These are phyloP conservation scores for Ramphastos sulfuratus DNA, from an alignment of 2,113 vertebrate species.

Conservation along the genomic window DNA sequence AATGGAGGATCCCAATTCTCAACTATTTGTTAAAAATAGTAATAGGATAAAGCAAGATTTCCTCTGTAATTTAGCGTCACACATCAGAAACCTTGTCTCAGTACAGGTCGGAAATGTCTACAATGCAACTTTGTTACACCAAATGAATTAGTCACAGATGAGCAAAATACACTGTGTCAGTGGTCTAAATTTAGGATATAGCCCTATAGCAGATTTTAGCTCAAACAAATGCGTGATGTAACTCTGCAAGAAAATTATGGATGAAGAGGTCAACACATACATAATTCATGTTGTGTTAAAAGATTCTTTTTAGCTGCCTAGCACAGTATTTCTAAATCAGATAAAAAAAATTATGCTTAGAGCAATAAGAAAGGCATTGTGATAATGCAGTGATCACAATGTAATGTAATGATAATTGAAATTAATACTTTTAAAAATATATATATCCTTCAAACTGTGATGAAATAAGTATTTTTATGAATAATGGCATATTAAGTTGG, in stretches of 20 bases:
- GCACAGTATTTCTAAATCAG: background rate
- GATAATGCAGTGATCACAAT: too few species aligned
- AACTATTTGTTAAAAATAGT: background rate
- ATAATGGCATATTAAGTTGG: background rate
- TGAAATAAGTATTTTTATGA: background rate
- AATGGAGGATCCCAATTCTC: background rate
- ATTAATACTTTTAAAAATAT: background rate
- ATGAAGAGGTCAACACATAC: background rate
- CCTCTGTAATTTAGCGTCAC: background rate
- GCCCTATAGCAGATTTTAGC: background rate
- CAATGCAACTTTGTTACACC: background rate
- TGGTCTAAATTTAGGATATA: constrained; percentile 16
- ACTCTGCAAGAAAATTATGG: background rate
- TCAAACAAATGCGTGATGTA: background rate
- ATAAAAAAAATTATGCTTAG: background rate
- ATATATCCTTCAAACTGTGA: too few species aligned
- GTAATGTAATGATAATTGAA: too few species aligned
- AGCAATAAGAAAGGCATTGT: background rate
- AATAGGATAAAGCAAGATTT: background rate
- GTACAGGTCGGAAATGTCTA: too few species aligned
- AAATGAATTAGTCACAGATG: background rate
- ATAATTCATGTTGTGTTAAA: background rate
- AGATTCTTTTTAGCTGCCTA: background rate
- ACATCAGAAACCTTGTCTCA: background rate
- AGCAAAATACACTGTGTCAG: background rate